Percentiles rank a stretch among this genome's conserved stretches.
Conservation (phyloP, 1,140 invertebrate genomes). For the Planococcus citri region DNA sequence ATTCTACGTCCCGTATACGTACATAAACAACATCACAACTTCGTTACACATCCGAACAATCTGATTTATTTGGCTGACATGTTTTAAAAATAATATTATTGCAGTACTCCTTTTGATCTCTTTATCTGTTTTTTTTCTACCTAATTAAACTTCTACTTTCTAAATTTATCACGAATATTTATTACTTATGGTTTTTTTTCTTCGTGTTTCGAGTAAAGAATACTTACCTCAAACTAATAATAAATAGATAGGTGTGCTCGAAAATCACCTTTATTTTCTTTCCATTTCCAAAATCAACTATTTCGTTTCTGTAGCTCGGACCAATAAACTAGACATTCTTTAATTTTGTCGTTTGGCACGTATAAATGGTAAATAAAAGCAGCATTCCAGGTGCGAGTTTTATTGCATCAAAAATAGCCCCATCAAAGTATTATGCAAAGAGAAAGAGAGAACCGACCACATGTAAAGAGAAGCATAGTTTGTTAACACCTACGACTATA, state of each 20-base stretch:
- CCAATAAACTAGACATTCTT: no score
- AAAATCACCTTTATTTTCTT: no score
- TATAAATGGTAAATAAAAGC: background rate
- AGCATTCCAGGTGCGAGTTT: slow-evolving; percentile 15
- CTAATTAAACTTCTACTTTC: background rate
- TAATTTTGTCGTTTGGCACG: background rate
- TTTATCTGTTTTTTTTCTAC: background rate
- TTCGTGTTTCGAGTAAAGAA: no score
- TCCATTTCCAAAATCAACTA: no score
- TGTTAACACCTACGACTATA: slow-evolving; percentile 9
- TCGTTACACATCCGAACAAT: slow-evolving; percentile 6
- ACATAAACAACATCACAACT: background rate
- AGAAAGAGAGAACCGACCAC: background rate
- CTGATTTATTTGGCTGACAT: slow-evolving; percentile 6
- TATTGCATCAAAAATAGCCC: slow-evolving; percentile 12
- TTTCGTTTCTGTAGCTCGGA: no score
- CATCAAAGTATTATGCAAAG: slow-evolving; percentile 1
- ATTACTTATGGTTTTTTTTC: background rate
- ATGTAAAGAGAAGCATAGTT: background rate
- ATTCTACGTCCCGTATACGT: background rate
- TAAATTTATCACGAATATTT: background rate
- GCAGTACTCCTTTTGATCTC: background rate
- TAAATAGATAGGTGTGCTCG: no score
- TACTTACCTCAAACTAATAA: no score
- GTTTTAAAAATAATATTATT: slow-evolving; percentile 3